These are phyloP conservation scores for Axea sp. DNA, from an alignment of 2,888 invertebrate genomes.

Conservation along the genomic window DNA sequence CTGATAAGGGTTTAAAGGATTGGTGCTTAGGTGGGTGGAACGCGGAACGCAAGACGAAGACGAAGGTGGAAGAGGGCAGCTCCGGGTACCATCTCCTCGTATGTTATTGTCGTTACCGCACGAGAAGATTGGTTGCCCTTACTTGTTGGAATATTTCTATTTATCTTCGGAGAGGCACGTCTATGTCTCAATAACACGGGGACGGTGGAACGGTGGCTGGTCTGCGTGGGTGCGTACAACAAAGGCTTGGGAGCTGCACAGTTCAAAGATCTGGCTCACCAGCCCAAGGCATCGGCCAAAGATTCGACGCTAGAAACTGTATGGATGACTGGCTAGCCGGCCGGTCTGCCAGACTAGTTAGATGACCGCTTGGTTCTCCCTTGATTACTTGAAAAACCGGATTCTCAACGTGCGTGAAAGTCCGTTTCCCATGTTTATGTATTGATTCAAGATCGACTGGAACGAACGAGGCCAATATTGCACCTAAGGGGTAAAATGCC, in stretches of 20 bases:
- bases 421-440: conserved; percentile 75
- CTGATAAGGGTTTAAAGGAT: conserved; percentile 62
- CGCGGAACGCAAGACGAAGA: conserved; percentile 52
- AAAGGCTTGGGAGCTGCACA: conserved; percentile 62
- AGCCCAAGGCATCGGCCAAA: conserved; percentile 68
- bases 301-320: conserved; percentile 52
- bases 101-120: conserved; percentile 67
- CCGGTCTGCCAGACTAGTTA: conserved; percentile 58
- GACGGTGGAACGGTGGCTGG: conserved; percentile 64
- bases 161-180: conserved; percentile 68
- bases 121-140: conserved; percentile 71
- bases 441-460: conserved; percentile 63
- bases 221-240: conserved; percentile 64
- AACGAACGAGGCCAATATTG: conserved; percentile 56
- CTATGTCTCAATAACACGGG: conserved; percentile 73
- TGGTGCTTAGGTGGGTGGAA: conserved; percentile 50
- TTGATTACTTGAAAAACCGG: conserved; percentile 63
- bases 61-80: conserved; percentile 47
- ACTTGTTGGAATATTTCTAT: conserved; percentile 64
- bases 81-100: conserved; percentile 51
- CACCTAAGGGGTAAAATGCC: no score
- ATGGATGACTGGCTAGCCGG: conserved; percentile 59
- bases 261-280: conserved; percentile 66
- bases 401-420: conserved; percentile 72
- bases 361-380: conserved; percentile 59